These are phyloP conservation scores for Gymnopithys bicolor DNA, from an alignment of 2,797 vertebrate genomes.

Conservation along the genomic window DNA sequence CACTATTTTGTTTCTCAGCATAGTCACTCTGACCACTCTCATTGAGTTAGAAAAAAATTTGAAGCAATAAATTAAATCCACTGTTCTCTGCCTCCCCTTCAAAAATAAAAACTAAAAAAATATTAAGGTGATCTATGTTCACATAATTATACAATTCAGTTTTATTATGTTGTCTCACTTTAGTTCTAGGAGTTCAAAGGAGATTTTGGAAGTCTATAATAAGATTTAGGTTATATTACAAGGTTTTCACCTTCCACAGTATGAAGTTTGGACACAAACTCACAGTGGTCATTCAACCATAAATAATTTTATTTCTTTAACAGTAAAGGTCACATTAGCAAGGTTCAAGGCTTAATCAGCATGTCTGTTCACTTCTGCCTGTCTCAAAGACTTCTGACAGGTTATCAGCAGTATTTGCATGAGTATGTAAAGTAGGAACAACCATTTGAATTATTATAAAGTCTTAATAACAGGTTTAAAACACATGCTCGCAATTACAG, in stretches of 20 bases:
- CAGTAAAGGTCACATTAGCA: neutral
- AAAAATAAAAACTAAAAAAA: neutral
- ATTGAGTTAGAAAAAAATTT: neutral
- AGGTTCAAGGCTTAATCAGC: neutral
- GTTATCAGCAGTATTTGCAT: neutral
- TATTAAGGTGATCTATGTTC: neutral
- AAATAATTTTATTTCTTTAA: neutral
- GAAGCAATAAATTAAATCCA: neutral
- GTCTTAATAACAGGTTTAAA: neutral
- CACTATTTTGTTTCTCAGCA: neutral
- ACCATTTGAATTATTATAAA: rapidly evolving
- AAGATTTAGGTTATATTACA: neutral
- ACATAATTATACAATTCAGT: neutral
- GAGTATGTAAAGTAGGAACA: neutral
- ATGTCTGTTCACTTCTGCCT: neutral
- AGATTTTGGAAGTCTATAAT: neutral
- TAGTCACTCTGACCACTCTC: neutral
- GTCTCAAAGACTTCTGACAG: neutral
- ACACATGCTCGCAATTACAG: neutral
- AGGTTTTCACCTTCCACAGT: neutral
- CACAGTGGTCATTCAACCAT: neutral
- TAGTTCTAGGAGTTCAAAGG: neutral
- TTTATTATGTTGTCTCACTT: neutral
- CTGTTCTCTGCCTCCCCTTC: rapidly evolving
- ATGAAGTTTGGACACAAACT: neutral